phyloP scores from a whole-genome alignment of 2,888 invertebrate species.

The Nycteola revayana region DNA sequence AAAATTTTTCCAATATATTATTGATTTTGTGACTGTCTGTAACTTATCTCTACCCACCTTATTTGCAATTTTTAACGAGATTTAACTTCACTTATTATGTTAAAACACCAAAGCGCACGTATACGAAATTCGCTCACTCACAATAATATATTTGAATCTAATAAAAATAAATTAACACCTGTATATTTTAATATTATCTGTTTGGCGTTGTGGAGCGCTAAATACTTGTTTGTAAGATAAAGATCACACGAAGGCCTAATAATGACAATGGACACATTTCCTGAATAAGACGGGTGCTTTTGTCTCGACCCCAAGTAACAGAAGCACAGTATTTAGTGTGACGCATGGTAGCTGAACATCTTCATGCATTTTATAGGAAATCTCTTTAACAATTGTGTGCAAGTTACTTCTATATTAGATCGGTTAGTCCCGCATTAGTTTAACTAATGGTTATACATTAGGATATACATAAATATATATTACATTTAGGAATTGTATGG shows the following conservation, averaged over 20 bases:
- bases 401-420: constrained; percentile 49
- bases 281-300: constrained; percentile 28
- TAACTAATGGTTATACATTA: constrained; percentile 62
- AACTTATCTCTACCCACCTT: constrained; percentile 2
- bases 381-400: constrained; percentile 40
- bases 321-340: constrained; percentile 29
- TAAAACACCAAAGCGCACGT: constrained; percentile 25
- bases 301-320: constrained; percentile 28
- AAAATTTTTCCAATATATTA: constrained; percentile 32
- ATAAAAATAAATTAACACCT: constrained; percentile 31
- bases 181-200: constrained; percentile 12
- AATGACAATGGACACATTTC: constrained; percentile 29
- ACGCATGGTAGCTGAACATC: constrained; percentile 27
- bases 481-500: constrained; percentile 50
- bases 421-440: constrained; percentile 58
- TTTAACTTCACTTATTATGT: constrained; percentile 24
- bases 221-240: constrained; percentile 13
- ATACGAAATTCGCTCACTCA: constrained; percentile 12
- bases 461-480: constrained; percentile 44
- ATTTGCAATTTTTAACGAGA: constrained; percentile 6
- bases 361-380: constrained; percentile 52
- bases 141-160: constrained; percentile 4
- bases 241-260: constrained; percentile 39
- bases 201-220: constrained; percentile 19
- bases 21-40: constrained; percentile 13